These are phyloP conservation scores for Plutella xylostella DNA, from an alignment of 2,888 invertebrate genomes.

Conservation along the genomic window DNA sequence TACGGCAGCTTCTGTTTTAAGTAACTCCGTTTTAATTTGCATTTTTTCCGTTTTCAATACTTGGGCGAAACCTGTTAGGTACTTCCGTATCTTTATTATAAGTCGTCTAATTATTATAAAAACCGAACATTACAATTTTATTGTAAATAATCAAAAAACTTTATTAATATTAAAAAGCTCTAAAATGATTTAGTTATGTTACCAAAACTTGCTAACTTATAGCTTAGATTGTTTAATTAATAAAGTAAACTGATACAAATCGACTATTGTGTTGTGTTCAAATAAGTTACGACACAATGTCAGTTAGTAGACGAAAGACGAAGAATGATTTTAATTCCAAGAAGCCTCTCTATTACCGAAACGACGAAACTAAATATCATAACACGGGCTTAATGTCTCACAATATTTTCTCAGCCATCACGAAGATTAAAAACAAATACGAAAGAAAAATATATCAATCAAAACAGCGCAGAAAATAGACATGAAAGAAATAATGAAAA, in stretches of 20 bases:
- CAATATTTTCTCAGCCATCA: slow-evolving; percentile 20
- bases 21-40: not conserved
- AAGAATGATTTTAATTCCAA: not conserved
- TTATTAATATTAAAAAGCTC: too few species aligned
- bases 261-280: not conserved
- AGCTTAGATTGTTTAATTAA: not conserved
- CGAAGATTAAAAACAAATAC: slow-evolving; percentile 50
- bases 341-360: not conserved
- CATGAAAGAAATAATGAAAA: slow-evolving; percentile 58
- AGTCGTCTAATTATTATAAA: too few species aligned
- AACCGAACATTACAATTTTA: too few species aligned
- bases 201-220: too few species aligned
- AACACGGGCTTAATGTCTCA: too few species aligned
- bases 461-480: slow-evolving; percentile 6
- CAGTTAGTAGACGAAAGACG: not conserved
- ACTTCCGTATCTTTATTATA: too few species aligned
- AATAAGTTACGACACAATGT: not conserved
- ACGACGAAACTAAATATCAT: not conserved
- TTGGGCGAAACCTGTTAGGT: too few species aligned
- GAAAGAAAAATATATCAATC: slow-evolving; percentile 16
- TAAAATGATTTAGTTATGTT: too few species aligned
- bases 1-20: slow-evolving; percentile 7
- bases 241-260: not conserved
- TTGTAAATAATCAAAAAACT: not conserved
- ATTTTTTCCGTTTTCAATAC: too few species aligned